Base-by-base conservation (phyloP, 2,113 vertebrate species). In the Calidris pygmaea region DNA sequence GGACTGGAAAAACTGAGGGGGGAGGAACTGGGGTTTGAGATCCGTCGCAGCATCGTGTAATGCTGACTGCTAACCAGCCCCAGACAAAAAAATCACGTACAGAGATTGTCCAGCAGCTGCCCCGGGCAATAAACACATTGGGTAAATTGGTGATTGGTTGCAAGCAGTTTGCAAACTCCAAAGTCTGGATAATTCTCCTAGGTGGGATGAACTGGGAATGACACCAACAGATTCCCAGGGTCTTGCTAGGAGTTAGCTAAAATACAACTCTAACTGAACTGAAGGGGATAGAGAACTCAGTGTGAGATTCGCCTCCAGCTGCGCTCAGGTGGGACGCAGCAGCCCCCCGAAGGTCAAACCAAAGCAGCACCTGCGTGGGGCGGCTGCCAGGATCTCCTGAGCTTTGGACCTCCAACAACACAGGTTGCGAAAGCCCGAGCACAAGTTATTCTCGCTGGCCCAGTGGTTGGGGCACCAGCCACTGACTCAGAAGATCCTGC, bases 401-500 rank as follows among this genome's bases (percentile, higher is more conserved):
- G 56, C 67, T 60, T 19, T 60, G 66, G 62, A 63, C 39, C 34
- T 86, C 82, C 60, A 65, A 58, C 82, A 79, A 29, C 0, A 55
- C 3, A 0, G 34, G 74, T 37, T 94, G 92, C 1, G 0, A 66
- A 87, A 94, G 62, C 18, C 90, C 75, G 74, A 79, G 81, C 90
- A 82, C 96, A 67, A 67, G 94, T 96, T 96, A 71, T 94, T 95
- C 96, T 72, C 8, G 90, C 73, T 84, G 75, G 94, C 39, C 92
- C 75, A 37, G 94, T 87, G 92, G 92, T 39, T 91, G 74, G 73
- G 88, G 37, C 87, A 87, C 41, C 87, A 94, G 92, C 81, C 90
- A 89, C 73, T 95, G 90, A 93, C 87, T 97, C 93, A 95, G 66
- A 94, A 91, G 81, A 63, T 91, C 77, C 93, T 93, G 89, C 89